A percentile compares a stretch with the other conserved stretches of the same genome.
These are phyloP conservation scores for Theristicus caerulescens DNA, from an alignment of 2,113 vertebrate genomes.

Conservation along the genomic window DNA sequence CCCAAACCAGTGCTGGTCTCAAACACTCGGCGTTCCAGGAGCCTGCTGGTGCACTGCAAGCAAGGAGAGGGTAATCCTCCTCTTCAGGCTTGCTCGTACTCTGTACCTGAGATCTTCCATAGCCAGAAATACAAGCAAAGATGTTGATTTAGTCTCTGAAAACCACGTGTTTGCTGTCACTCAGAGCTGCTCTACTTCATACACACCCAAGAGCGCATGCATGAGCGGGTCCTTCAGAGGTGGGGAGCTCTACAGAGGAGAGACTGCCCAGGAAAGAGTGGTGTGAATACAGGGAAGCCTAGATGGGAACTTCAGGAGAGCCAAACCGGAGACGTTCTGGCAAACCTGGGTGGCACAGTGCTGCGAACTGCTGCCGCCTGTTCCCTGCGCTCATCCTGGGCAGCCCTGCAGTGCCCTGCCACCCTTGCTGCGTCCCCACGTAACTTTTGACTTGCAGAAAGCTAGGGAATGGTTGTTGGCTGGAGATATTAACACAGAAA, in stretches of 20 bases:
- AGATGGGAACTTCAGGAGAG: not conserved
- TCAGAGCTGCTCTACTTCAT: not conserved
- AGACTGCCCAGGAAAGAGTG: not conserved
- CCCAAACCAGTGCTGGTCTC: not conserved
- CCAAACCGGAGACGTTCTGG: not conserved
- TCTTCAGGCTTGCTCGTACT: not conserved
- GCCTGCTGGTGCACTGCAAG: not conserved
- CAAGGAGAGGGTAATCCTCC: not conserved
- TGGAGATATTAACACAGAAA: constrained; percentile 86
- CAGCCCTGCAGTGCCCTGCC: not conserved
- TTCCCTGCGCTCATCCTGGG: not conserved
- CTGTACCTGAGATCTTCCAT: not conserved
- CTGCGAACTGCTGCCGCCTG: not conserved
- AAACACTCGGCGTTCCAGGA: not conserved
- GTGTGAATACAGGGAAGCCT: not conserved
- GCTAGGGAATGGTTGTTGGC: constrained; percentile 85
- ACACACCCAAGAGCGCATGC: not conserved
- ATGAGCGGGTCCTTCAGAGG: not conserved
- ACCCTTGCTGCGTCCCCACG: not conserved
- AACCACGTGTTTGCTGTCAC: not conserved
- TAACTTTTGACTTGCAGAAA: constrained; percentile 46
- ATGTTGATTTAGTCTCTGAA: not conserved
- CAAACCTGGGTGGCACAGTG: not conserved
- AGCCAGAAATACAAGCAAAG: not conserved
- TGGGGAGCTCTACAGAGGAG: not conserved